Conservation (phyloP, 2,888 invertebrate genomes). For the Allacma fusca region DNA sequence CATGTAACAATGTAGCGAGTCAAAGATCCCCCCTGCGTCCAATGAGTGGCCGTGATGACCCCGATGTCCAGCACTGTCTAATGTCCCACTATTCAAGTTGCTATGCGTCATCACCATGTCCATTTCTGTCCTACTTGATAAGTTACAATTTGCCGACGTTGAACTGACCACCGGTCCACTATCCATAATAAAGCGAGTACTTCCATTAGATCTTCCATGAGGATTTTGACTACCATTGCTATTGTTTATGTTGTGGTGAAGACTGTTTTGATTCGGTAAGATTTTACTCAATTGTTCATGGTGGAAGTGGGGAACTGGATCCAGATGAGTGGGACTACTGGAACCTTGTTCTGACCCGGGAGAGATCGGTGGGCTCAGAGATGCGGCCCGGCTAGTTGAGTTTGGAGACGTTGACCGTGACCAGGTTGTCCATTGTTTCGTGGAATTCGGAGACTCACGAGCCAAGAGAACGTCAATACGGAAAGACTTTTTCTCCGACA, state of each 20-base stretch:
- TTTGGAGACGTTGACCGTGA: constrained; percentile 58
- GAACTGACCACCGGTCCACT: background rate
- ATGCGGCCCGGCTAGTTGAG: constrained; percentile 52
- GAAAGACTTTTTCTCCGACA: constrained; percentile 75
- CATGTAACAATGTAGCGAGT: constrained; percentile 58
- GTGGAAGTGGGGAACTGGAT: background rate
- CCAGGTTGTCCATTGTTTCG: constrained; percentile 49
- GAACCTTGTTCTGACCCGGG: constrained; percentile 75
- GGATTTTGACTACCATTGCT: constrained; percentile 17
- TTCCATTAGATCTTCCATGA: constrained; percentile 17
- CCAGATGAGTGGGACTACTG: constrained; percentile 29
- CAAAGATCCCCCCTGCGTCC: constrained; percentile 48
- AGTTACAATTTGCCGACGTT: background rate
- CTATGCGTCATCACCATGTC: constrained; percentile 48
- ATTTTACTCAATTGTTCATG: constrained; percentile 25
- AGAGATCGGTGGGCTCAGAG: constrained; percentile 79
- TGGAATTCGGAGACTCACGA: constrained; percentile 64
- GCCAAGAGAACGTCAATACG: constrained; percentile 89
- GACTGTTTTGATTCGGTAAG: constrained; percentile 32
- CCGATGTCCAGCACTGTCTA: constrained; percentile 4
- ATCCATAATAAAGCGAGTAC: background rate
- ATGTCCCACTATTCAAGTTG: constrained; percentile 18
- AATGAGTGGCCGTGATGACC: constrained; percentile 22
- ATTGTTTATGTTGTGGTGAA: constrained; percentile 43
- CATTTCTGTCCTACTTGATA: constrained; percentile 44